These are phyloP conservation scores for Sebastes itinus DNA, from an alignment of 2,797 vertebrate species.

Conservation along the genomic window DNA sequence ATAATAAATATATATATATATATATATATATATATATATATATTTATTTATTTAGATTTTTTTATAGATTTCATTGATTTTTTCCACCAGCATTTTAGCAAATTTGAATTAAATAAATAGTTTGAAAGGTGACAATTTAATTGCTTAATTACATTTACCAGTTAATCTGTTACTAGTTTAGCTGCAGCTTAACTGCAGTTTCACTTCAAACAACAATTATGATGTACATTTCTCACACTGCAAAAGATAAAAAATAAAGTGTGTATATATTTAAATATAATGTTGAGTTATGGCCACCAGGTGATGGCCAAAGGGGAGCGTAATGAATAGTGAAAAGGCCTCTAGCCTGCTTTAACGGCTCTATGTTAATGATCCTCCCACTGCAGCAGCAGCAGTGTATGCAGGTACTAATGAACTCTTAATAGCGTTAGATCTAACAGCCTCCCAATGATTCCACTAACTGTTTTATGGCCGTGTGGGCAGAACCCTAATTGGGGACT, in stretches of 20 bases:
- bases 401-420: constrained; percentile 84
- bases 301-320: constrained; percentile 23
- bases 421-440: constrained; percentile 84
- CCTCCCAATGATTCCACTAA: constrained; percentile 83
- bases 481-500: constrained; percentile 84
- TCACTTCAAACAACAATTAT: background rate
- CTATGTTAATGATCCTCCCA: constrained; percentile 73
- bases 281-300: background rate
- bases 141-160: background rate
- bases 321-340: constrained; percentile 54
- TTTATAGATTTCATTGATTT: background rate
- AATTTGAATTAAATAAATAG: background rate
- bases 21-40: too few species aligned
- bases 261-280: background rate
- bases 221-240: background rate
- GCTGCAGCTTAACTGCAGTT: background rate
- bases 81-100: background rate
- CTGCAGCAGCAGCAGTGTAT: constrained; percentile 63
- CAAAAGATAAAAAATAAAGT: background rate
- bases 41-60: background rate
- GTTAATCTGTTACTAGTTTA: background rate
- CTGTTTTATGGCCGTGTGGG: constrained; percentile 85
- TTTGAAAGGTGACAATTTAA: background rate
- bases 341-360: constrained; percentile 53
- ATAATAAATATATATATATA: too few species aligned